These are phyloP conservation scores for Drosophila pectinifera DNA, from an alignment of 1,140 invertebrate genomes.

Conservation along the genomic window DNA sequence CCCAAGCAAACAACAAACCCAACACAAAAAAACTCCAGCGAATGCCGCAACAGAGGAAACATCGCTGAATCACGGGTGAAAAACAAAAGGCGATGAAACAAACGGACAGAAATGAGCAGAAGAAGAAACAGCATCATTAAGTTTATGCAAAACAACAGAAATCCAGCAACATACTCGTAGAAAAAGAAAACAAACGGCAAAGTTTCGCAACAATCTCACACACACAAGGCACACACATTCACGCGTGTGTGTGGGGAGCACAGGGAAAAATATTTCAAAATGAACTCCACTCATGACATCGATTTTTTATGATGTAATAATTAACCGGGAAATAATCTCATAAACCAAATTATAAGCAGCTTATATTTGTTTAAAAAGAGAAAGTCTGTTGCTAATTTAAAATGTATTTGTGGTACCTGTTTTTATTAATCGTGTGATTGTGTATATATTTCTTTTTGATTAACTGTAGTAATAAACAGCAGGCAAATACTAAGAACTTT, in stretches of 20 bases:
- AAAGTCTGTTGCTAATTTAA: not conserved
- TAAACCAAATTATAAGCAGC: too few species aligned
- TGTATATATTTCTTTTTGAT: too few species aligned
- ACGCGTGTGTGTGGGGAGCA: slow-evolving; percentile 15
- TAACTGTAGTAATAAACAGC: too few species aligned
- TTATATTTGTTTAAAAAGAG: not conserved
- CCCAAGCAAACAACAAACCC: slow-evolving; percentile 27
- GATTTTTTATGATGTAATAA: not conserved
- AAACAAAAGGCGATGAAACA: slow-evolving; percentile 31
- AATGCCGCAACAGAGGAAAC: slow-evolving; percentile 37
- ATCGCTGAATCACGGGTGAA: slow-evolving; percentile 37
- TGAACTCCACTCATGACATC: not conserved
- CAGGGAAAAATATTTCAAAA: not conserved
- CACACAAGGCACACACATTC: slow-evolving; percentile 45
- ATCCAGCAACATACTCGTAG: slow-evolving; percentile 37
- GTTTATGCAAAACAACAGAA: slow-evolving; percentile 61
- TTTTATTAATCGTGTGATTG: too few species aligned
- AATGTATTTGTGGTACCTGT: too few species aligned
- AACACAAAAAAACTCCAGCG: slow-evolving; percentile 14
- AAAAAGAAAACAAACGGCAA: slow-evolving; percentile 18
- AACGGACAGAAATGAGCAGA: slow-evolving; percentile 12
- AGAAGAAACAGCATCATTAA: slow-evolving; percentile 51
- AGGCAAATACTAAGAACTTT: too few species aligned
- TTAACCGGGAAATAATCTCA: not conserved
- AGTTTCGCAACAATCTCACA: slow-evolving; percentile 77